These are phyloP conservation scores for Lethrus apterus DNA, from an alignment of 1,140 invertebrate species.

Conservation along the genomic window DNA sequence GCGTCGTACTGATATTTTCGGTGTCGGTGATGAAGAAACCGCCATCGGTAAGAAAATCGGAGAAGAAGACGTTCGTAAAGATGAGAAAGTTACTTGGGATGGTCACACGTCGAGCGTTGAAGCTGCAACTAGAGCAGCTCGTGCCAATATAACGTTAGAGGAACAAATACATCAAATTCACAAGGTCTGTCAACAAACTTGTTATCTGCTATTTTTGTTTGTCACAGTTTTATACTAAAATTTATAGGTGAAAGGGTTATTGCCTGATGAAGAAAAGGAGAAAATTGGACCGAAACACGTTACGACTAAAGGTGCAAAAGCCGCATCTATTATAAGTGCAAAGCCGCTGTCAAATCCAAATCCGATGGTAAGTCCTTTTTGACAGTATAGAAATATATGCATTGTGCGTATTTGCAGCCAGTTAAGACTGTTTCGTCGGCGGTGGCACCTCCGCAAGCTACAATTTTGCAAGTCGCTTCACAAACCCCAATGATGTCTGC, in stretches of 20 bases:
- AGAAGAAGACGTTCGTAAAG: constrained; percentile 82
- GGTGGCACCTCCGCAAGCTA: constrained; percentile 42
- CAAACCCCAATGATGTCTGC: constrained; percentile 47
- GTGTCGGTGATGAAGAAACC: constrained; percentile 96
- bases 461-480: constrained; percentile 47
- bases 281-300: constrained; percentile 80
- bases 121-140: constrained; percentile 80
- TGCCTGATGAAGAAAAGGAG: constrained; percentile 92
- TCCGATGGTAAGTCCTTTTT: constrained; percentile 24
- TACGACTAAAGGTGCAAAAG: constrained; percentile 28
- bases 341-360: constrained; percentile 44
- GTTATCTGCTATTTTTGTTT: neutral
- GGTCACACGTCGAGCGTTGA: constrained; percentile 94
- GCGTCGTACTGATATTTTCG: constrained; percentile 99
- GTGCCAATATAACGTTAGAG: constrained; percentile 92
- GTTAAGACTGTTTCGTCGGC: constrained; percentile 38
- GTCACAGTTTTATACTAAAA: neutral
- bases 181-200: constrained; percentile 50
- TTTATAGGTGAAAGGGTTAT: constrained; percentile 68
- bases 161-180: constrained; percentile 97
- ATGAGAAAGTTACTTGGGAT: constrained; percentile 95
- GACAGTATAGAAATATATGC: neutral
- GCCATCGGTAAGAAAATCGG: constrained; percentile 99
- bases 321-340: constrained; percentile 42
- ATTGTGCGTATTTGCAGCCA: constrained; percentile 22